Evolutionary conservation across 2,797 vertebrate genomes (phyloP), one percentile per base, ranked within the genome.

Genomic region (Microctenopoma steveboyesi): DNA sequence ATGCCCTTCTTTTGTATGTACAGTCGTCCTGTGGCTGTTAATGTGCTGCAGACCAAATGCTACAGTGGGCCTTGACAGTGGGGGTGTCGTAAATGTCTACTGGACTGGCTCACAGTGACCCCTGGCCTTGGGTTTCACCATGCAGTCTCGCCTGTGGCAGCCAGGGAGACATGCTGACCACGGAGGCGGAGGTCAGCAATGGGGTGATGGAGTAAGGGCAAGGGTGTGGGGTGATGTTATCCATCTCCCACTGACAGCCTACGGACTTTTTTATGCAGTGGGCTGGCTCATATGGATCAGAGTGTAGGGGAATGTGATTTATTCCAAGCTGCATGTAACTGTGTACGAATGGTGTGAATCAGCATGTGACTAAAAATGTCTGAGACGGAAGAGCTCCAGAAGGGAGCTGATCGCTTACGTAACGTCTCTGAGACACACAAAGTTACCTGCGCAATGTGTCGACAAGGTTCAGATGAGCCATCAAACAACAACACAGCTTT

Each of bases 201-300:
- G 56, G 72, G 81, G 70, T 71, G 73, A 88, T 37, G 69, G 65
- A 4, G 14, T 12, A 40, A 79, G 84, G 78, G 67, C 81, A 84
- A 75, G 68, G 72, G 81, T 69, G 74, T 43, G 33, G 55, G 71
- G 72, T 88, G 75, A 82, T 80, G 72, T 72, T 74, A 93, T 91
- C 92, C 93, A 91, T 95, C 95, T 95, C 92, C 91, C 92, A 93
- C 91, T 94, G 93, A 95, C 94, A 95, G 94, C 94, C 94, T 91
- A 89, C 87, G 88, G 92, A 89, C 93, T 92, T 52, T 66, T 35
- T 22, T 46, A 55, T 88, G 57, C 69, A 76, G 72, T 67, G 28
- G 64, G 62, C 25, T 48, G 68, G 66, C 59, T 70, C 59, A 33
- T 53, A 8, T 49, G 40, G 76, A 68, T 80, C 77, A 74, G 65